A percentile compares a stretch with the other conserved stretches of the same genome.
Evolutionary conservation across 2,888 invertebrate species (phyloP).

Genomic region (Ectemnius continuus): DNA sequence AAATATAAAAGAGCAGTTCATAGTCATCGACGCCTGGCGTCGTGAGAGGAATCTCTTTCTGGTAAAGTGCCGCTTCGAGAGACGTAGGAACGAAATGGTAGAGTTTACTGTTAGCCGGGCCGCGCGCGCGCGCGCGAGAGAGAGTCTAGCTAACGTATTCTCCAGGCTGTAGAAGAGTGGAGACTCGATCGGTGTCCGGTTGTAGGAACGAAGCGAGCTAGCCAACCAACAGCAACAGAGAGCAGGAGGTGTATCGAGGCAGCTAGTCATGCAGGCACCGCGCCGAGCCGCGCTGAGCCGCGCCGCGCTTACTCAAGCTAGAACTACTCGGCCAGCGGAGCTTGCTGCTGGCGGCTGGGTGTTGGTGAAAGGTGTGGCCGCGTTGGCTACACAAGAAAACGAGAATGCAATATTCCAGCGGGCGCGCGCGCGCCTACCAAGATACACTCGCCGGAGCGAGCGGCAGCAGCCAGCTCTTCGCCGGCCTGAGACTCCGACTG

Average conservation of each 20-base stretch:
- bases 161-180: slow-evolving; percentile 23
- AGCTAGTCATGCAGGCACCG: slow-evolving; percentile 18
- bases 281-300: too few species aligned
- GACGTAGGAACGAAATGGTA: slow-evolving; percentile 44
- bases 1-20: slow-evolving; percentile 28
- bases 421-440: slow-evolving; percentile 22
- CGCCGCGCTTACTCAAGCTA: slow-evolving; percentile 6
- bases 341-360: slow-evolving; percentile 56
- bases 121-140: too few species aligned
- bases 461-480: neutral
- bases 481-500: slow-evolving; percentile 13
- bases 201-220: slow-evolving; percentile 31
- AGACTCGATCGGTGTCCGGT: slow-evolving; percentile 25
- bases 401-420: slow-evolving; percentile 73
- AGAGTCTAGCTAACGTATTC: too few species aligned
- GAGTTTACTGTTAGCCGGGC: slow-evolving; percentile 57
- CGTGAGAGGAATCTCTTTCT: neutral
- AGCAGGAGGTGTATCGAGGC: neutral
- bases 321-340: slow-evolving; percentile 37
- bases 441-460: slow-evolving; percentile 43
- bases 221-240: slow-evolving; percentile 17
- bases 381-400: slow-evolving; percentile 70
- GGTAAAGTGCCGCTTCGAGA: neutral
- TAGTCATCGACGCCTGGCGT: slow-evolving; percentile 1
- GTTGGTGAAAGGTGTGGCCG: slow-evolving; percentile 77